Percentiles rank a stretch among this genome's conserved stretches.
Evolutionary conservation across 2,888 invertebrate genomes (phyloP).

Genomic region (Drosophila yooni): DNA sequence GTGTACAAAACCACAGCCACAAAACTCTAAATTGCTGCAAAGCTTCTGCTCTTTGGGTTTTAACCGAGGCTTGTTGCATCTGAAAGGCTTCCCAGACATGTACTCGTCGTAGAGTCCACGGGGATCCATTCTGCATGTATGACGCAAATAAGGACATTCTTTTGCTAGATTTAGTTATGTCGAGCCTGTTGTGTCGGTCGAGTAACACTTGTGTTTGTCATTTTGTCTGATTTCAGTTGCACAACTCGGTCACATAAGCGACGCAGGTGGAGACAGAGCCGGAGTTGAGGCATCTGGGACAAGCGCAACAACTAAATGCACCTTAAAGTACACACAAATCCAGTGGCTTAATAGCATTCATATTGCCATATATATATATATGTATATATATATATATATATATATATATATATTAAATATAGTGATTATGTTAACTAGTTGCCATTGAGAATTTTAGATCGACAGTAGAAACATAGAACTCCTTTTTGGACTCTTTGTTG

Average conservation of each 20-base stretch:
- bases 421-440: conserved; percentile 37
- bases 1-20: conserved; percentile 14
- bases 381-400: conserved; percentile 4
- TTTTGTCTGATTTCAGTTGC: conserved; percentile 69
- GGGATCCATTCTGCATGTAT: conserved; percentile 26
- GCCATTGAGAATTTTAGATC: conserved; percentile 5
- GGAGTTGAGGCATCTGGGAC: conserved; percentile 30
- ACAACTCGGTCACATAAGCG: conserved; percentile 48
- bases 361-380: conserved; percentile 43
- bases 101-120: conserved; percentile 11
- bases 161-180: neutral
- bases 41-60: neutral
- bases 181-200: conserved; percentile 4
- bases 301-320: conserved; percentile 19
- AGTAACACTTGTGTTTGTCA: conserved; percentile 25
- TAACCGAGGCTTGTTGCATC: conserved; percentile 56
- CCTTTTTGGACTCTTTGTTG: conserved; percentile 32
- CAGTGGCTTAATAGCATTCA: conserved; percentile 38
- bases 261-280: conserved; percentile 54
- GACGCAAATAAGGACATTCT: conserved; percentile 39
- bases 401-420: conserved; percentile 9
- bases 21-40: conserved; percentile 5
- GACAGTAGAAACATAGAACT: conserved; percentile 20
- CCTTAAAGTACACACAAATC: conserved; percentile 28
- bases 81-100: conserved; percentile 22